Conservation (phyloP, 2,113 vertebrate genomes). For the Meriones unguiculatus region DNA sequence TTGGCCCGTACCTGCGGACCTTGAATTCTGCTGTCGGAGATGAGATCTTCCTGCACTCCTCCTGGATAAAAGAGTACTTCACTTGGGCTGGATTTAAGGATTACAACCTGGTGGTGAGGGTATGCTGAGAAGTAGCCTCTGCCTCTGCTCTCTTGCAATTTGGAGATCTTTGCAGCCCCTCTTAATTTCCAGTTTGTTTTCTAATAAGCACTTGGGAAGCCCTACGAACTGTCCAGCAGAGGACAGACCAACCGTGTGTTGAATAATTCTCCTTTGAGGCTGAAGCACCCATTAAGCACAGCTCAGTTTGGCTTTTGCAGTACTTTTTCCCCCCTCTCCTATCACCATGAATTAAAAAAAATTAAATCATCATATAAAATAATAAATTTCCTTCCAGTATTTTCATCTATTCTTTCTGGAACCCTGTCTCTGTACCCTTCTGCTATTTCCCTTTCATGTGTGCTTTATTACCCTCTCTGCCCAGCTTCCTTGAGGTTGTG, state of each 20-base stretch:
- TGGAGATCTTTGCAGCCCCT: background rate
- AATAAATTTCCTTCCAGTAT: background rate
- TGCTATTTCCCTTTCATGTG: fast-evolving
- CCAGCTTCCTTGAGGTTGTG: background rate
- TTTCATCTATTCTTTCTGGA: background rate
- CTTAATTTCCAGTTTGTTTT: background rate
- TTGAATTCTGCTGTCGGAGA: slow-evolving; percentile 82
- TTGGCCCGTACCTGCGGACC: slow-evolving; percentile 84
- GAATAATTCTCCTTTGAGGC: background rate
- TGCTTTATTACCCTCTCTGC: background rate
- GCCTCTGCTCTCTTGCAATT: background rate
- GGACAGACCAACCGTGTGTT: background rate
- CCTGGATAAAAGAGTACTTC: slow-evolving; percentile 90
- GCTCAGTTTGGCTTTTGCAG: background rate
- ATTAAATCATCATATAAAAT: background rate
- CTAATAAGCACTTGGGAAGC: background rate
- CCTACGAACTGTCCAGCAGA: no score
- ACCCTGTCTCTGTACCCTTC: background rate
- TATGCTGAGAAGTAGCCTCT: slow-evolving; percentile 70
- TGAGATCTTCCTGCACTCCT: slow-evolving; percentile 86
- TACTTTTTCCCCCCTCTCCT: background rate
- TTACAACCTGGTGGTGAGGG: slow-evolving; percentile 90
- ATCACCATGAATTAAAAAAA: background rate
- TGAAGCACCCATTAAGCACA: no score
- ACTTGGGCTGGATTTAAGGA: slow-evolving; percentile 89